Evolutionary conservation across 1,140 invertebrate genomes (phyloP).

Genomic region (Coptotermes formosanus): DNA sequence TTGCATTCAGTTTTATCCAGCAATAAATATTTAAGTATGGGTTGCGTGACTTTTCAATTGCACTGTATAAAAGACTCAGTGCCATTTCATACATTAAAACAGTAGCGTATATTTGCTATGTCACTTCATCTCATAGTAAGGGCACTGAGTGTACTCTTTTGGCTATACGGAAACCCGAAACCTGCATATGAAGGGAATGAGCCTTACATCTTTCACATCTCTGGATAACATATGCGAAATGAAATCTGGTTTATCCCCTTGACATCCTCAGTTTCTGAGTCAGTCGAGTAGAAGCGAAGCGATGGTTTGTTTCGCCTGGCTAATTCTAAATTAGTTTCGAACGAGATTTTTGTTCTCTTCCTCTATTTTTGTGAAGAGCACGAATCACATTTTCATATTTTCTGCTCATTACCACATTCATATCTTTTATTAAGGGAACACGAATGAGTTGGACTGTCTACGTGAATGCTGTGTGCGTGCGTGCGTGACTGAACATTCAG

Average conservation of each 20-base stretch:
- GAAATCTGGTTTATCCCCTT: background rate
- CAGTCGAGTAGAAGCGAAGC: background rate
- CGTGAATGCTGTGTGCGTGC: background rate
- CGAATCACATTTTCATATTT: background rate
- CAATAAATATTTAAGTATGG: no score
- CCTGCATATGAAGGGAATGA: background rate
- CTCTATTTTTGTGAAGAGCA: background rate
- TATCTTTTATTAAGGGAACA: background rate
- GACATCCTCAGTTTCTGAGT: background rate
- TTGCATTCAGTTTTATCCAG: no score
- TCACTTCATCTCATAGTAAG: background rate
- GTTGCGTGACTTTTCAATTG: no score
- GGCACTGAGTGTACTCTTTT: background rate
- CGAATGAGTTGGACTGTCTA: background rate
- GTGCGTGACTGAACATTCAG: background rate
- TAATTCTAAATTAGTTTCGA: background rate
- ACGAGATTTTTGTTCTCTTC: background rate
- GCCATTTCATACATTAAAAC: no score
- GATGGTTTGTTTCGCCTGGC: background rate
- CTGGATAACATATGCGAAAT: background rate
- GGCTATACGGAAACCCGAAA: background rate
- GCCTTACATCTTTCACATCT: background rate
- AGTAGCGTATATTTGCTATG: no score
- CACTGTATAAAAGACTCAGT: no score
- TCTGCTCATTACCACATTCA: background rate